phyloP scores from a whole-genome alignment of 2,797 vertebrate genomes.

The Alauda arvensis region DNA sequence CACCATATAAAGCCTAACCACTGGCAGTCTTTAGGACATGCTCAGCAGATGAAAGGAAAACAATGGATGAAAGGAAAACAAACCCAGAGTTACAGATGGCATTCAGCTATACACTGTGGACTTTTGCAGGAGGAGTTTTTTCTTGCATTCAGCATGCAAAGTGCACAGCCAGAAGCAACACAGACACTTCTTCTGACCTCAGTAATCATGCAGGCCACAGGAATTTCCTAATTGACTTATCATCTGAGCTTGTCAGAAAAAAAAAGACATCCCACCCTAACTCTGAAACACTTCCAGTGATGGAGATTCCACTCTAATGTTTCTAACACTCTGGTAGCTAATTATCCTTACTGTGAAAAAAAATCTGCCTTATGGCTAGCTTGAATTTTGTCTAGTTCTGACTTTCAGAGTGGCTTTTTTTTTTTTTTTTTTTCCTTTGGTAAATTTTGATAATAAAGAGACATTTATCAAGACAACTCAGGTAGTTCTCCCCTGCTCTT shows the following conservation, averaged over 20 bases:
- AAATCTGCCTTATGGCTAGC: not conserved
- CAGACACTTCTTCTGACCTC: not conserved
- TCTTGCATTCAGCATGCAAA: not conserved
- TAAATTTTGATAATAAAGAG: not conserved
- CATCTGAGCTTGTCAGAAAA: not conserved
- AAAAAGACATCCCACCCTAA: not conserved
- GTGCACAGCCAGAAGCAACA: not conserved
- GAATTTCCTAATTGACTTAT: not conserved
- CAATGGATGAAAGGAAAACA: not conserved
- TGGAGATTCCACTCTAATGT: not conserved
- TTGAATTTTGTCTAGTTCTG: not conserved
- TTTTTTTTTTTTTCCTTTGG: conserved; percentile 16
- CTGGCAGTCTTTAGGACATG: not conserved
- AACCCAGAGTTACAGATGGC: not conserved
- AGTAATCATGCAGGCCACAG: not conserved
- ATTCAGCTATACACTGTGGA: not conserved
- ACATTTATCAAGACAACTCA: not conserved
- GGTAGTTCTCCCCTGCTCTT: not conserved
- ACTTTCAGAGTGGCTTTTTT: not conserved
- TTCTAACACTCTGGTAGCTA: not conserved
- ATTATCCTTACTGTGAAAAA: not conserved
- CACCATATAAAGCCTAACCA: not conserved
- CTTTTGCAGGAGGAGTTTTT: not conserved
- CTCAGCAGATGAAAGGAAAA: not conserved
- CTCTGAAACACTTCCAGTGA: not conserved